Conservation (phyloP, 2,888 invertebrate genomes). For the Noctua pronuba region DNA sequence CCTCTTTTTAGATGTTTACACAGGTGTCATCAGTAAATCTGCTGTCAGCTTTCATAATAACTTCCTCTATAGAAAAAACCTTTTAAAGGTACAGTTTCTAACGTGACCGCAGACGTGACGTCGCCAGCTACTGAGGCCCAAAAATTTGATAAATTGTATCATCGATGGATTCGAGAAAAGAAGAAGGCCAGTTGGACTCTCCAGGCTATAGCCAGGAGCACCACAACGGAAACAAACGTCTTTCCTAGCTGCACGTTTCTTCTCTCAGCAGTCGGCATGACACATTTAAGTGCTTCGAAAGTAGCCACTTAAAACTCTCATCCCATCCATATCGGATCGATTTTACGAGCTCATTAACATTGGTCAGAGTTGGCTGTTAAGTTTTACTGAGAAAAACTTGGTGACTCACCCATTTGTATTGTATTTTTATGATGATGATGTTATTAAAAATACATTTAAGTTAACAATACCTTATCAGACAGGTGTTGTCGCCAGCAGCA, state of each 20-base stretch:
- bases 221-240: background rate
- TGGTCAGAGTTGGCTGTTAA: conserved; percentile 31
- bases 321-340: conserved; percentile 31
- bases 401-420: conserved; percentile 44
- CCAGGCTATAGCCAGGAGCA: background rate
- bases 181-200: background rate
- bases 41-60: background rate
- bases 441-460: conserved; percentile 6
- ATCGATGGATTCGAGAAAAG: background rate
- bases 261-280: background rate
- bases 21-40: background rate
- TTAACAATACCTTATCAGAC: conserved; percentile 30
- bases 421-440: conserved; percentile 30
- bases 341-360: conserved; percentile 55
- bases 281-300: conserved; percentile 29
- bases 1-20: background rate
- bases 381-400: conserved; percentile 33
- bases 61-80: background rate
- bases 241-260: background rate
- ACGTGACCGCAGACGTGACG: too few relatives aligned
- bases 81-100: background rate
- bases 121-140: too few relatives aligned
- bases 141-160: too few relatives aligned
- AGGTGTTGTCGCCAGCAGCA: too few relatives aligned
- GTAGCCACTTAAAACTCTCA: conserved; percentile 22